Conservation (phyloP, 2,797 vertebrate species). For the Pithecia hirsuta region DNA sequence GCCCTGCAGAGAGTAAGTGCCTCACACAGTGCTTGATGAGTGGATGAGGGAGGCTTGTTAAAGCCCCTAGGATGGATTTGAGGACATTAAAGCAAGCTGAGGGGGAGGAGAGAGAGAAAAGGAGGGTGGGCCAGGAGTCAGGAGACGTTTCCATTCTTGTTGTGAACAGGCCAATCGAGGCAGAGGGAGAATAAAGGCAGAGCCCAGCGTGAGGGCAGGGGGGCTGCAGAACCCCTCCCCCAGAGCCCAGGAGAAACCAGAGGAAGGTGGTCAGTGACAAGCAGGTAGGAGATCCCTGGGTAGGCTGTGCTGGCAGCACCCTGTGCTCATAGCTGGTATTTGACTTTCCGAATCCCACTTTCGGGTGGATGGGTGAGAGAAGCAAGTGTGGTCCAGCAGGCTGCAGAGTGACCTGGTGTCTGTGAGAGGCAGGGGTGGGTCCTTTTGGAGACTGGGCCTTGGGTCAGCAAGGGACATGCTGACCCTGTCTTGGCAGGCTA, state of each 20-base stretch:
- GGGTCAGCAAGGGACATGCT: not conserved
- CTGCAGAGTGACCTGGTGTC: conserved; percentile 31
- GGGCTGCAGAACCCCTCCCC: not conserved
- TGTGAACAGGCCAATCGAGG: not conserved
- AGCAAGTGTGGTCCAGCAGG: not conserved
- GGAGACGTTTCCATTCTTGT: not conserved
- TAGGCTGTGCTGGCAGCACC: conserved; percentile 56
- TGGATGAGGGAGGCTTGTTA: not conserved
- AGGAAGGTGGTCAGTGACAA: not conserved
- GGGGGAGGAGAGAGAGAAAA: not conserved
- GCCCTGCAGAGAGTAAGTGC: not conserved
- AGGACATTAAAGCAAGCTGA: not conserved
- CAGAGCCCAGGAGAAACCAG: not conserved
- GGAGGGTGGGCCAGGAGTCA: not conserved
- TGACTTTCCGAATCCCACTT: conserved; percentile 40
- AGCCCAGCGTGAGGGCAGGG: not conserved
- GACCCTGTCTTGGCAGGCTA: not conserved
- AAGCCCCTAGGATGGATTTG: not conserved
- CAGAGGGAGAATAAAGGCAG: not conserved
- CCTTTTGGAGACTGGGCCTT: not conserved
- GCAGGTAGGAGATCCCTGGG: not conserved
- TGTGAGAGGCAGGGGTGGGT: not conserved
- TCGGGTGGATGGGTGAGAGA: not conserved
- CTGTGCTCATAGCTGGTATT: conserved; percentile 55
- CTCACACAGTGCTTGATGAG: not conserved